Evolutionary conservation across 2,888 invertebrate genomes (phyloP), one percentile per base, ranked within the genome.

Genomic region (Cinara cedri): DNA sequence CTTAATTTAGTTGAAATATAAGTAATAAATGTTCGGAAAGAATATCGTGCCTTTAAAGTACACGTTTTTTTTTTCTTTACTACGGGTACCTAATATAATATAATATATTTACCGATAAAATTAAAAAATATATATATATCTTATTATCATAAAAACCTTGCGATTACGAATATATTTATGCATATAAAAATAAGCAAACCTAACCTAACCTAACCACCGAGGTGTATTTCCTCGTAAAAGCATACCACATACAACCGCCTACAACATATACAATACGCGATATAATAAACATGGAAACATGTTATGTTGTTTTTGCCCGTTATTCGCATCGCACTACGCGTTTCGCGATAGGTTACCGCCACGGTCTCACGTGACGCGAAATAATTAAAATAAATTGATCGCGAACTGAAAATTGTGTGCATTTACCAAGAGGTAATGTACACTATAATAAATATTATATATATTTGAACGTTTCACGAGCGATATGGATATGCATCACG

Each of bases 351-450:
- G 34, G 34, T 6, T 46, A n/a, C n/a, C 57, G 13, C 46, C 44
- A 76, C 21, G 46, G 66, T 76, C 34, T 34, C 57, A 76, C 68
- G 76, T 76, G 68, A 57, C 46, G 13, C 19, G 26, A 16, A 46
- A 46, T 49, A 76, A 68, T 76, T 68, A 76, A 68, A 68, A 76
- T 76, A 76, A 76, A 76, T 76, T 68, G 57, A 55, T 60, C 19
- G 19, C 13, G 19, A 68, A 68, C 65, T 49, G 19, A 76, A 68
- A 49, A 68, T 68, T 57, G 57, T 57, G 21, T 57, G 16, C 55
- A 55, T 72, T 62, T 26, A 65, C 46, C n/a, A n/a, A n/a, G n/a
- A n/a, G n/a, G n/a, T n/a, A n/a, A n/a, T n/a, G n/a, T n/a, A n/a
- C n/a, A n/a, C n/a, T n/a, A n/a, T n/a, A n/a, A n/a, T n/a, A n/a